Evolutionary conservation across 2,888 invertebrate species (phyloP), one percentile per base, ranked within the genome.

Genomic region (Mesorhabditis spiculigera): DNA sequence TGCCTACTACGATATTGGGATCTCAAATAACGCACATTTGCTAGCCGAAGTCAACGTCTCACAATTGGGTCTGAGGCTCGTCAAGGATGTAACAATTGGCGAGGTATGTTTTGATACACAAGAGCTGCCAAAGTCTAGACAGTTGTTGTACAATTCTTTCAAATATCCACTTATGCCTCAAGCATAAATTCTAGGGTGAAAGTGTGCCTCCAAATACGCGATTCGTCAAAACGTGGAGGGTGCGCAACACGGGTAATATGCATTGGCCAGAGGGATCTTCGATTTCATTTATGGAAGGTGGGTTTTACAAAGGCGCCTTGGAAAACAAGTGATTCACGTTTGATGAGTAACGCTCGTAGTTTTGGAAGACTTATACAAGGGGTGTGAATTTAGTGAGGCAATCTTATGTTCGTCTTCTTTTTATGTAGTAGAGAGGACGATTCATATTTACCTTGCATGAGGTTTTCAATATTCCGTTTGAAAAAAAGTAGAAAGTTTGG

Each of bases 151-250:
- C 28, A 28, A 28, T 28, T 28, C 28, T 28, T n/a, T n/a, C n/a
- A n/a, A n/a, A n/a, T n/a, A n/a, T n/a, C n/a, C n/a, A n/a, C n/a
- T n/a, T n/a, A n/a, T n/a, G n/a, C n/a, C n/a, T n/a, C n/a, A n/a
- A n/a, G n/a, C n/a, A n/a, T n/a, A n/a, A n/a, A n/a, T 8, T 66
- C 43, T 65, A 73, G 82, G 92, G 91, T 71, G 91, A 92, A 86
- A 90, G 91, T 76, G 89, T 92, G 65, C 90, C 91, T 76, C 91
- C 92, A 13, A 89, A 89, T 81, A 90, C 91, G 70, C 91, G 91
- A 86, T 94, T 94, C 88, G 90, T 91, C 83, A 94, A 95, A 88
- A 91, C 91, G 66, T 96, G 95, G 93, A 90, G 90, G 82, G 89
- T 96, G 79, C 91, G 91, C 86, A 96, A 96, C 87, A 91, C 91